phyloP scores from a whole-genome alignment of 2,113 vertebrate species.

The Silurus glanis region DNA sequence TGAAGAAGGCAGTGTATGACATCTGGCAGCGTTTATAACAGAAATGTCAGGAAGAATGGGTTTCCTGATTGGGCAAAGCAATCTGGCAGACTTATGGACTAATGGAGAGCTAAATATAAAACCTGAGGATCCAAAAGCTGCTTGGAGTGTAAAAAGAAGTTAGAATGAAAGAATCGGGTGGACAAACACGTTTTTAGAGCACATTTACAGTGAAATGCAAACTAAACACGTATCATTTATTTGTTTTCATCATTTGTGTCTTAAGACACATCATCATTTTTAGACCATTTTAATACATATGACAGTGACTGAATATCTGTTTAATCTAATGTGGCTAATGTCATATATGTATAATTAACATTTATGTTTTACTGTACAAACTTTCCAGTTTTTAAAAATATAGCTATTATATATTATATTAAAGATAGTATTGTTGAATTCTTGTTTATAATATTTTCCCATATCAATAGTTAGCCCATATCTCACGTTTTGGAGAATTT shows the following conservation, averaged over 20 bases:
- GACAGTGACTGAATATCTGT: not conserved
- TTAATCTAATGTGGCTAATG: not conserved
- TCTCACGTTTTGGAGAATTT: not conserved
- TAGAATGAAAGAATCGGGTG: not conserved
- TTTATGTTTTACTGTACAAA: not conserved
- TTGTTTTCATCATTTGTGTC: not conserved
- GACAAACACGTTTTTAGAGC: not conserved
- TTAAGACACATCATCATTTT: not conserved
- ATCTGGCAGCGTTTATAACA: conserved; percentile 17
- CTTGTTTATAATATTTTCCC: not conserved
- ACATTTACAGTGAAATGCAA: not conserved
- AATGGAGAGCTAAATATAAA: not conserved
- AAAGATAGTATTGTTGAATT: not conserved
- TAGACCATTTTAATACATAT: not conserved
- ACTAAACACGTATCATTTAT: not conserved
- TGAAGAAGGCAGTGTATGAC: not conserved
- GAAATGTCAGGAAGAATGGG: conserved; percentile 1
- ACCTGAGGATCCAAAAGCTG: not conserved
- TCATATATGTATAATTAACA: not conserved
- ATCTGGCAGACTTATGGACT: not conserved
- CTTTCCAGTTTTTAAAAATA: not conserved
- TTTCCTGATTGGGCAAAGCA: not conserved
- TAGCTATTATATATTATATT: not conserved
- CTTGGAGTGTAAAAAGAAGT: not conserved
- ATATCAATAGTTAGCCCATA: no score